Base-by-base conservation (phyloP, 2,888 invertebrate species). In the Pyralis farinalis region DNA sequence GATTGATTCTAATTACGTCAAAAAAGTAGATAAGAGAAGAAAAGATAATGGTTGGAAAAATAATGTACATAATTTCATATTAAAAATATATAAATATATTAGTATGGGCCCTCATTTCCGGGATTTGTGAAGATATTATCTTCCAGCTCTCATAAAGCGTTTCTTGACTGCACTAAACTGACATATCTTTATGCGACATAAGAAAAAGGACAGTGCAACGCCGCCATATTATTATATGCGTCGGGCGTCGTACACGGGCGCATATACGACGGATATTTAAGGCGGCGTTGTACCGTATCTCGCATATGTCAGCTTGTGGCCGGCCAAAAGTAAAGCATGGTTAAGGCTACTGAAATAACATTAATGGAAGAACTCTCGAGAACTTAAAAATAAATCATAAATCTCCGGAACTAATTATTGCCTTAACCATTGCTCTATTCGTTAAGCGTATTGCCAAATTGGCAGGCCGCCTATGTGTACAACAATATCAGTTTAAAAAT, bases 331-430 rank as follows among this genome's bases (percentile, higher is more conserved):
- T n/a, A n/a, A n/a, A 32, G 43, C 42, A 50, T 58, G 58, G 63
- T 59, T 58, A 60, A 63, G 63, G 58, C 51, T 46, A 50, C 65
- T 70, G 63, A 62, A 64, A 64, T 63, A 68, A 67, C 67, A 71
- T 60, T 74, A 78, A 78, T 81, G 82, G 82, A 81, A 83, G 81
- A 83, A 76, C 78, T 25, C 60, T 65, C 66, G 47, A 59, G 56
- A 79, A 78, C 73, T 71, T 74, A 80, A 74, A 60, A 71, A 72
- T 57, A 66, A 64, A 56, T 63, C 58, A 74, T 69, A 68, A 69
- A 70, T 47, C 43, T 50, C 47, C 43, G 38, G 38, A 44, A 46
- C 41, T 40, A 46, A 34, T 44, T 39, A 44, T 56, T 58, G 71
- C 70, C 74, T 71, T 66, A 71, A 70, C 69, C 66, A 61, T 55